phyloP scores from a whole-genome alignment of 2,113 vertebrate genomes.

The Nothoprocta perdicaria region DNA sequence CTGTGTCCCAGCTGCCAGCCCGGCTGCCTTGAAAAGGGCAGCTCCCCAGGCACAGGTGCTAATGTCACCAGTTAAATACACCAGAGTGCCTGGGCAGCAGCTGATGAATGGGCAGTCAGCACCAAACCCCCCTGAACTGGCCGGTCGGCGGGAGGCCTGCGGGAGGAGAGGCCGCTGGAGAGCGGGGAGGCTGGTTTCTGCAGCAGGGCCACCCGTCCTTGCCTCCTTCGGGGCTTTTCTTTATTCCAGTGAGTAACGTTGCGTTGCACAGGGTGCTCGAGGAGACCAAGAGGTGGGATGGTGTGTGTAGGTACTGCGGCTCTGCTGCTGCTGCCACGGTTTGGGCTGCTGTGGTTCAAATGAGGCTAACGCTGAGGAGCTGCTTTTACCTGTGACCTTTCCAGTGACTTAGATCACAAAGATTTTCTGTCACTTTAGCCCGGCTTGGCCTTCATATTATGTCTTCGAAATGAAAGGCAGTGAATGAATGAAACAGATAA shows the following conservation, averaged over 20 bases:
- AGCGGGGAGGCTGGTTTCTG: slow-evolving; percentile 3
- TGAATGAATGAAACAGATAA: neutral
- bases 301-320: neutral
- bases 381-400: slow-evolving; percentile 24
- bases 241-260: neutral
- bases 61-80: neutral
- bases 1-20: slow-evolving; percentile 53
- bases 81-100: fast-evolving
- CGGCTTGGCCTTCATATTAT: slow-evolving; percentile 34
- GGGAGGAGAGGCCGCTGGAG: neutral
- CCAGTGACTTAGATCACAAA: neutral
- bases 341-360: neutral
- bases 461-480: slow-evolving; percentile 36
- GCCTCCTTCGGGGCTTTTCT: neutral
- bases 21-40: slow-evolving; percentile 47
- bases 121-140: neutral
- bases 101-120: neutral
- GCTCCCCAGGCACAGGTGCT: slow-evolving; percentile 31
- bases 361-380: neutral
- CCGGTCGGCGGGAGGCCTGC: fast-evolving
- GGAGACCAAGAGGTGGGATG: neutral
- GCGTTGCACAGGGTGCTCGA: fast-evolving
- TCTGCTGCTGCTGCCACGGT: neutral
- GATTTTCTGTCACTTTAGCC: slow-evolving; percentile 55
- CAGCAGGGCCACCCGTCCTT: neutral